phyloP scores from a whole-genome alignment of 2,888 invertebrate genomes.

The Cantharis rufa region DNA sequence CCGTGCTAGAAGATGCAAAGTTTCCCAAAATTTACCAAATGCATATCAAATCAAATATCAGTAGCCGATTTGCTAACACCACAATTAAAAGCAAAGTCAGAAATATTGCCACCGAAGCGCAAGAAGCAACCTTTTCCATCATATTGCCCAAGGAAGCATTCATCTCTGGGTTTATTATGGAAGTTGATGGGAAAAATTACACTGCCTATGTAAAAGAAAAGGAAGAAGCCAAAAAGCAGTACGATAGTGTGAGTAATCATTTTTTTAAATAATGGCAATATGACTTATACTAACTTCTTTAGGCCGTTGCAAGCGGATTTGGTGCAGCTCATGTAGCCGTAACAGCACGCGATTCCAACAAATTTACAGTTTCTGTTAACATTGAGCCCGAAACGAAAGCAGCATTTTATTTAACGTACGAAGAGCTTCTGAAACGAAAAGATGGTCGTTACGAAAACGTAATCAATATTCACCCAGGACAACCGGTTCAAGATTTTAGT shows the following conservation, averaged over 20 bases:
- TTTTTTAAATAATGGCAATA: not conserved
- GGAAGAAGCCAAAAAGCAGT: conserved; percentile 63
- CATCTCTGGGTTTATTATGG: conserved; percentile 72
- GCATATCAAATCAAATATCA: conserved; percentile 65
- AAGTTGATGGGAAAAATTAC: conserved; percentile 65
- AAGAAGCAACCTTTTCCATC: conserved; percentile 68
- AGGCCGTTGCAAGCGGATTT: conserved; percentile 63
- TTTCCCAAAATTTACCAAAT: conserved; percentile 60
- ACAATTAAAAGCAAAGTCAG: conserved; percentile 66
- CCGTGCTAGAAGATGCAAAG: not conserved
- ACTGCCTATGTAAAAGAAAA: conserved; percentile 69
- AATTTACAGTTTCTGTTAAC: conserved; percentile 70
- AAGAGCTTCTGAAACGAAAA: conserved; percentile 68
- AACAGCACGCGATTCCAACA: conserved; percentile 71
- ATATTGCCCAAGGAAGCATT: conserved; percentile 73
- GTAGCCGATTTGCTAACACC: conserved; percentile 69
- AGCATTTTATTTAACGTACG: conserved; percentile 73
- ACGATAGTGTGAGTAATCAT: conserved; percentile 42
- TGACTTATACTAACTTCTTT: not conserved
- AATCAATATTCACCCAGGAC: conserved; percentile 71
- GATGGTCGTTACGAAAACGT: conserved; percentile 70
- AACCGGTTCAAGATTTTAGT: conserved; percentile 65
- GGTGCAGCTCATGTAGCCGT: conserved; percentile 65
- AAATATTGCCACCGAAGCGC: conserved; percentile 63
- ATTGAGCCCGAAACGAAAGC: conserved; percentile 66